Evolutionary conservation across 2,797 vertebrate genomes (phyloP).

Genomic region (Muscicapa comitata): DNA sequence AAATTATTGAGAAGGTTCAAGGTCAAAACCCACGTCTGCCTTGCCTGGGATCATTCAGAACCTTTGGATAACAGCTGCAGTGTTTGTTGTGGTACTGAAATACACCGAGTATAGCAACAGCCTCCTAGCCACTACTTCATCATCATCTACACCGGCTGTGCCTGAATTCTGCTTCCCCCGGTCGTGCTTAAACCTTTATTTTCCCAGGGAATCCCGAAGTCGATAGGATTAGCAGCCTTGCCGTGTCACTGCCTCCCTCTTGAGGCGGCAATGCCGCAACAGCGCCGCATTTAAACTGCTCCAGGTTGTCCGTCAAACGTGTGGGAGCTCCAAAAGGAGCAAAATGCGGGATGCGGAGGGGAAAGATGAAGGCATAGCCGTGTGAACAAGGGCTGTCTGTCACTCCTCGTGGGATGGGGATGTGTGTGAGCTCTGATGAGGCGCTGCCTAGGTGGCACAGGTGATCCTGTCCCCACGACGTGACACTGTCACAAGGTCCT

Average conservation of each 20-base stretch:
- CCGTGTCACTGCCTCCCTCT: background rate
- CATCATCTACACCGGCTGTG: background rate
- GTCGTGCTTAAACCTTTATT: background rate
- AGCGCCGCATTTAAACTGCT: rapidly evolving
- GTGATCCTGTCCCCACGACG: rapidly evolving
- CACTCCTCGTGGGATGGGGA: background rate
- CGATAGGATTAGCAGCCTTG: rapidly evolving
- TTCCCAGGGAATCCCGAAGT: background rate
- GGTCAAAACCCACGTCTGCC: background rate
- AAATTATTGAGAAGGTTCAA: background rate
- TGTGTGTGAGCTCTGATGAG: background rate
- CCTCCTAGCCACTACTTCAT: background rate
- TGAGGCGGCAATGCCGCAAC: background rate
- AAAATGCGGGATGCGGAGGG: background rate
- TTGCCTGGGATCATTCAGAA: background rate
- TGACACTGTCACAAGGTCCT: background rate
- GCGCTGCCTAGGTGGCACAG: rapidly evolving
- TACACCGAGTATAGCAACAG: background rate
- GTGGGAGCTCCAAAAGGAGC: rapidly evolving
- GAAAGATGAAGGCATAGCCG: rapidly evolving
- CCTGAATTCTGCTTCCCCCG: background rate
- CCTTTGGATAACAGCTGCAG: background rate
- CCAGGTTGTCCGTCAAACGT: rapidly evolving
- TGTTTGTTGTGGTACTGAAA: background rate
- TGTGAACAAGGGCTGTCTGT: background rate